phyloP scores from a whole-genome alignment of 1,140 invertebrate species.

The Papilio helenus region DNA sequence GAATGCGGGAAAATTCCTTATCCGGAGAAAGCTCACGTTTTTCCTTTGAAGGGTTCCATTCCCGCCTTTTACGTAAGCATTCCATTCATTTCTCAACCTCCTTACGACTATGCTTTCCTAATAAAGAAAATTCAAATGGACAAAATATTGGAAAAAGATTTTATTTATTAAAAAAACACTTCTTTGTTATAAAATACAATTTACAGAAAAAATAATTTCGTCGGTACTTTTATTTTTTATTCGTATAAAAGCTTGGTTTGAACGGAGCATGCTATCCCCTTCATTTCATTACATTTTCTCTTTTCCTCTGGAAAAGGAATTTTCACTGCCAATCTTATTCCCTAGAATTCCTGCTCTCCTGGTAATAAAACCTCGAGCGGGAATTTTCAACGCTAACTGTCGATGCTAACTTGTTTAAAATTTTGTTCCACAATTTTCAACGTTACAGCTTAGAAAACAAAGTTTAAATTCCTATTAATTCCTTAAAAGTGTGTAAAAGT shows the following conservation, averaged over 20 bases:
- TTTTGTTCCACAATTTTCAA: neutral
- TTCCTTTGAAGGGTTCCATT: conserved; percentile 43
- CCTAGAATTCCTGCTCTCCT: conserved; percentile 47
- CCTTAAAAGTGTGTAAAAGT: no score
- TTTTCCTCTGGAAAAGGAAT: conserved; percentile 16
- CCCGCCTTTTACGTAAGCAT: conserved; percentile 54
- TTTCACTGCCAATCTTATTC: conserved; percentile 30
- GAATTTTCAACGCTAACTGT: conserved; percentile 9
- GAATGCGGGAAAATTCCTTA: conserved; percentile 81
- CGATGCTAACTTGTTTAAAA: neutral
- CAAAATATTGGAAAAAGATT: conserved; percentile 69
- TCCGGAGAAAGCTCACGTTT: conserved; percentile 62
- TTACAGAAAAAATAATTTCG: conserved; percentile 48
- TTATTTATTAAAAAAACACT: conserved; percentile 53
- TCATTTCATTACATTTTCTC: neutral
- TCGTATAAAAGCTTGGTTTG: neutral
- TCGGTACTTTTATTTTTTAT: neutral
- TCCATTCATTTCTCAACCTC: conserved; percentile 65
- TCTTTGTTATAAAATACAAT: neutral
- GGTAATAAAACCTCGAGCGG: conserved; percentile 47
- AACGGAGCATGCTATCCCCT: neutral
- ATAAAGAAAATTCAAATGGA: conserved; percentile 78
- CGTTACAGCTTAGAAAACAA: neutral
- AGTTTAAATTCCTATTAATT: conserved; percentile 34
- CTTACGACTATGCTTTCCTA: conserved; percentile 57